Conservation (phyloP, 2,888 invertebrate genomes). For the Nemoura dubitans region DNA sequence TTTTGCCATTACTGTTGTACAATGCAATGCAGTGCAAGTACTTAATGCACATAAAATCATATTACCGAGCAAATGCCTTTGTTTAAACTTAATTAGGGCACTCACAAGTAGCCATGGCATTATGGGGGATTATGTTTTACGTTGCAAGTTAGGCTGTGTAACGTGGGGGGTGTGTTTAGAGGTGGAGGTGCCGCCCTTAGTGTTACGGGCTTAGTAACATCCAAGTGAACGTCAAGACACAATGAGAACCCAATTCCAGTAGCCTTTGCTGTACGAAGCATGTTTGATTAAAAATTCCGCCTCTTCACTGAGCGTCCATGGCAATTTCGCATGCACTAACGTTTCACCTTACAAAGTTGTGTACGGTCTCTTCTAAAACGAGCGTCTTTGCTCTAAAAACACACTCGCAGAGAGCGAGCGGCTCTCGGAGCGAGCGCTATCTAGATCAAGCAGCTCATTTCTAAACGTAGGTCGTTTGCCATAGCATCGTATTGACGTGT, state of each 20-base stretch:
- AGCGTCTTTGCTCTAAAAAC: slow-evolving; percentile 1
- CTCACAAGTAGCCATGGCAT: background rate
- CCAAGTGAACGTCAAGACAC: slow-evolving; percentile 4
- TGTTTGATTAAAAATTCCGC: slow-evolving; percentile 7
- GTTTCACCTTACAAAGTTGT: slow-evolving; percentile 2
- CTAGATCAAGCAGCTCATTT: slow-evolving; percentile 30
- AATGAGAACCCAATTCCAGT: background rate
- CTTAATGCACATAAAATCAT: slow-evolving; percentile 12
- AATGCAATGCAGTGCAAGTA: background rate
- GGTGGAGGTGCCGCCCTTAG: background rate
- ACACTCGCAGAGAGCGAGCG: background rate
- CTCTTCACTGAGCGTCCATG: background rate
- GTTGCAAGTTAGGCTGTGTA: background rate
- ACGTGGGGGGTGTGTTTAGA: background rate
- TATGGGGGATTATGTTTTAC: slow-evolving; percentile 12
- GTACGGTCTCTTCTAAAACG: background rate
- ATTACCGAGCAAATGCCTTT: slow-evolving; percentile 7
- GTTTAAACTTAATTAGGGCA: slow-evolving; percentile 4
- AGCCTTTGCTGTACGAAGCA: background rate
- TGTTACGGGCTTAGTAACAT: background rate
- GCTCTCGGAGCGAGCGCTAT: slow-evolving; percentile 2
- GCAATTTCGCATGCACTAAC: slow-evolving; percentile 3
- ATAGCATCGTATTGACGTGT: slow-evolving; percentile 15
- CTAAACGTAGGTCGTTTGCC: slow-evolving; percentile 13
- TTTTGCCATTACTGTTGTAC: background rate